Evolutionary conservation across 2,888 invertebrate genomes (phyloP), one percentile per base, ranked within the genome.

Genomic region (Leistus spinibarbis): DNA sequence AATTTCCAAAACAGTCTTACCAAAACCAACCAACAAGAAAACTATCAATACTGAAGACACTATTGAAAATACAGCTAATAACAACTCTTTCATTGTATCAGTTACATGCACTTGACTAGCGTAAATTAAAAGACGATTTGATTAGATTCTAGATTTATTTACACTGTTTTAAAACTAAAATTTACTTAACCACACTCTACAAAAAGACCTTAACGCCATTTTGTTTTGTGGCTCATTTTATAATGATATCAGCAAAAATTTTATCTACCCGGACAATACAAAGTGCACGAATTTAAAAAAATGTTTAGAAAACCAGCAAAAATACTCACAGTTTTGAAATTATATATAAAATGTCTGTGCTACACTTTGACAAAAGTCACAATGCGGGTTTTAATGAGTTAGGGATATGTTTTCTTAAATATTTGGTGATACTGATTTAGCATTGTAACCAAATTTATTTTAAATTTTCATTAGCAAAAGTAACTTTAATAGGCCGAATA

Each of bases 21-120:
- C 91, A 82, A 90, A 84, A 76, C 87, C 81, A 79, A 90, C 89
- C 80, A 90, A 88, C 73, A 88, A 83, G 80, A 88, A 86, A 77
- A 90, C 89, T 81, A 90, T 85, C 79, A 87, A 82, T 79, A 90
- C 83, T 78, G 90, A 89, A 78, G 88, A 88, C 80, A 90, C 80
- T 79, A 90, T 85, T 74, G 90, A 89, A 79, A 90, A 83, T 76
- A 86, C 83, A 78, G 87, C 87, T 78, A 88, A 82, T 78, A 86
- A 79, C 79, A 87, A 83, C 82, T 88, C 87, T 85, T 86, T 81
- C 82, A 84, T 83, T 79, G 40, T 75, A 69, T 24, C 54, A 16
- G 23, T 68, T 54, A 54, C 54, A 68, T 63, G 73, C 22, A 40
- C 73, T 22, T 27, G 27, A 65, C 65, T 24, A 23, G 27, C 9